These are phyloP conservation scores for Camponotus floridanus DNA, from an alignment of 1,140 invertebrate genomes.

Conservation along the genomic window DNA sequence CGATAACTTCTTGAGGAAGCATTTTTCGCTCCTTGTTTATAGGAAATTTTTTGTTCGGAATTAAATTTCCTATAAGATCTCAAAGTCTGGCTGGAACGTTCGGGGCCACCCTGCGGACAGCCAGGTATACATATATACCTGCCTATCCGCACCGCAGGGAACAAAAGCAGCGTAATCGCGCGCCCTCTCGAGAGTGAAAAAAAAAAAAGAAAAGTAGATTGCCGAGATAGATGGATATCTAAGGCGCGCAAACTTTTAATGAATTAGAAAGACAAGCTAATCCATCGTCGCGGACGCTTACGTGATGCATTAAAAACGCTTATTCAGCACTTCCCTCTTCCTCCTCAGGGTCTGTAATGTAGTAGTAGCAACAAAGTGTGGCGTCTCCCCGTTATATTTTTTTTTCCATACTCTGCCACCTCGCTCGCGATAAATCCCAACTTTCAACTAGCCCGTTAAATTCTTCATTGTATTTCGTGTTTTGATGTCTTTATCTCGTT, in stretches of 20 bases:
- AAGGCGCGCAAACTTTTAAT: constrained; percentile 77
- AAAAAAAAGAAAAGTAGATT: constrained; percentile 45
- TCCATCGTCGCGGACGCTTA: constrained; percentile 29
- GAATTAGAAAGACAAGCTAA: constrained; percentile 73
- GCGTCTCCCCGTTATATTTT: not conserved
- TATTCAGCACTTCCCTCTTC: constrained; percentile 55
- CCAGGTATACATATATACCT: not conserved
- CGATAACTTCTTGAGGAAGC: too few relatives aligned
- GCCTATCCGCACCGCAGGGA: constrained; percentile 3
- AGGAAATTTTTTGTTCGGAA: too few relatives aligned
- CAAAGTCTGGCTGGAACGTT: too few relatives aligned
- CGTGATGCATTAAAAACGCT: constrained; percentile 52
- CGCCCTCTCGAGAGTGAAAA: constrained; percentile 51
- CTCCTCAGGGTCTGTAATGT: constrained; percentile 10
- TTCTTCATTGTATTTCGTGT: not conserved
- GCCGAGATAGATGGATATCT: constrained; percentile 75
- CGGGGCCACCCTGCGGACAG: too few relatives aligned
- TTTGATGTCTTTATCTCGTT: not conserved
- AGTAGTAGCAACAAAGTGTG: constrained; percentile 29
- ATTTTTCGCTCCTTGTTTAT: too few relatives aligned
- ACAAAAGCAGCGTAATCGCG: constrained; percentile 69
- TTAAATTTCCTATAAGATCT: too few relatives aligned
- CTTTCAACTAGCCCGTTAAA: constrained; percentile 2
- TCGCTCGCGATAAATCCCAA: constrained; percentile 20
- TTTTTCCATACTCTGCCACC: not conserved